Evolutionary conservation across 2,113 vertebrate species (phyloP), one percentile per base, ranked within the genome.

Genomic region (Mixornis gularis): DNA sequence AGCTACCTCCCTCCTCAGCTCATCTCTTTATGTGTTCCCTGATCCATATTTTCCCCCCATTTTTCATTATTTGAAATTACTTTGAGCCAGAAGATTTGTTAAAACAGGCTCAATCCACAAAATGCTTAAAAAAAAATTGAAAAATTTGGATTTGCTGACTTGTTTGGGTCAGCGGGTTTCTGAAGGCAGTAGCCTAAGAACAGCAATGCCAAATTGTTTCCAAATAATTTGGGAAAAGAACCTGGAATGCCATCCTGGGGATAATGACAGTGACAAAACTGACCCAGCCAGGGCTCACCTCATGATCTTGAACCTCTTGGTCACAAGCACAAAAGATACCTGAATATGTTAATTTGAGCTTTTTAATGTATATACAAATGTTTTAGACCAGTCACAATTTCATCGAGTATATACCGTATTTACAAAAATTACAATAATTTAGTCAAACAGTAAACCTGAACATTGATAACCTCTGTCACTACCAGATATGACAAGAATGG

Each of bases 321-420:
- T 14, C 44, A 41, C 12, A 79, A 94, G 73, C 76, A 92, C 68
- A 87, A 78, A 97, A 92, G 74, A 95, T 87, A 94, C 32, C 56
- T 53, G 60, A n/a, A 69, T 92, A 44, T 74, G 90, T 94, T 91
- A 92, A 94, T 96, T 97, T 90, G 89, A 97, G 92, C 83, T 95
- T 97, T 98, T 98, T 98, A 98, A 97, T 98, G 96, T 98, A 97
- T 97, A 70, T 97, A 98, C 97, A 98, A 98, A 98, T 97, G 95
- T 94, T 97, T 97, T 95, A 97, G 95, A 98, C 97, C 96, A 94
- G 95, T 97, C 97, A 98, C 97, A 97, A 91, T 95, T 94, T 96
- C 94, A 51, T 97, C 55, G 90, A 95, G 95, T 97, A 96, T 97
- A 96, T 96, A 95, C 94, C 73, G 95, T 98, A 98, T 98, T 98